Conservation (phyloP, 2,888 invertebrate genomes). For the Lampropteryx suffumata region DNA sequence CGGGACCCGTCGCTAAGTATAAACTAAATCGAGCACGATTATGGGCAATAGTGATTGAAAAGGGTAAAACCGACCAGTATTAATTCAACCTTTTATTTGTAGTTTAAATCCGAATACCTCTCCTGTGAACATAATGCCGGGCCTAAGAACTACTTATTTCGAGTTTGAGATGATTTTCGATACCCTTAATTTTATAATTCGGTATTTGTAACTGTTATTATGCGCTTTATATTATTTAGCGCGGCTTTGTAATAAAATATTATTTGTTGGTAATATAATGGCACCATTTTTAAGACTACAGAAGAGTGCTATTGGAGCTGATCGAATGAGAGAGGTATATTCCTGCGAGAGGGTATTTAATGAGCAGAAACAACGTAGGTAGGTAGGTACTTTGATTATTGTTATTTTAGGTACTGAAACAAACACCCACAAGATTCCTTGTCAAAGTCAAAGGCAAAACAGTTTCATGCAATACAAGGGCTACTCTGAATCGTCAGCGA, state of each 20-base stretch:
- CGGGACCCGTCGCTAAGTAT: slow-evolving; percentile 45
- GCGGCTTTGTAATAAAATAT: slow-evolving; percentile 15
- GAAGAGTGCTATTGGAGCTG: no score
- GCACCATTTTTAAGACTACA: neutral
- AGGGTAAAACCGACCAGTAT: slow-evolving; percentile 70
- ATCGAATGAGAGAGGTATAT: no score
- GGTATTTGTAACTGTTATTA: slow-evolving; percentile 28
- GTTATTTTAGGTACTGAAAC: no score
- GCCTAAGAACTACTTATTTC: slow-evolving; percentile 32
- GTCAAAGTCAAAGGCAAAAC: no score
- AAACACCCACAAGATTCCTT: no score
- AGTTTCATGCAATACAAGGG: no score
- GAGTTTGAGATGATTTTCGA: slow-evolving; percentile 27
- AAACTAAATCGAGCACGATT: slow-evolving; percentile 73
- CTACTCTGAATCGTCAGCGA: no score
- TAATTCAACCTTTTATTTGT: slow-evolving; percentile 59
- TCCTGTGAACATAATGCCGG: slow-evolving; percentile 48
- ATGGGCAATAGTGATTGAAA: slow-evolving; percentile 79
- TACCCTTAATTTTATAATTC: slow-evolving; percentile 30
- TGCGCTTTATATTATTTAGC: slow-evolving; percentile 28
- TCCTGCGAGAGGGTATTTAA: no score
- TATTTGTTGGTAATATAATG: slow-evolving; percentile 13
- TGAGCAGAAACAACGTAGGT: no score
- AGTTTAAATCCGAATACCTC: slow-evolving; percentile 52
- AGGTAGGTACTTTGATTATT: no score